Evolutionary conservation across 2,113 vertebrate genomes (phyloP).

Genomic region (Siniperca knerii): DNA sequence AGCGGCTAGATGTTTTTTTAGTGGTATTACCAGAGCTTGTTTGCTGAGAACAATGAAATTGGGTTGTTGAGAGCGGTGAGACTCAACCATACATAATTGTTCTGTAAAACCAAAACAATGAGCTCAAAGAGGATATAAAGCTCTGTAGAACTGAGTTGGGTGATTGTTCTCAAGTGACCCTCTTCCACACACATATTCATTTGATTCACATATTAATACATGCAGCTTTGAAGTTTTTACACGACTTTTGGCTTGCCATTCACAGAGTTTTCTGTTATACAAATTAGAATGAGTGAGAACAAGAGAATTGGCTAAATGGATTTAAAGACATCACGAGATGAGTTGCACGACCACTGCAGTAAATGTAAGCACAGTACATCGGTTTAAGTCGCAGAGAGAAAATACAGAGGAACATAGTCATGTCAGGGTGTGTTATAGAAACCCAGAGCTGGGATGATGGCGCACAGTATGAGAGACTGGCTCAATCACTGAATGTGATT

Average conservation of each 20-base stretch:
- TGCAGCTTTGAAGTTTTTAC: neutral
- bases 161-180: neutral
- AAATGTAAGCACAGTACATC: slow-evolving; percentile 16
- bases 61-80: neutral
- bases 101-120: neutral
- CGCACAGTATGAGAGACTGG: slow-evolving; percentile 64
- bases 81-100: neutral
- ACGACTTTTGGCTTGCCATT: neutral
- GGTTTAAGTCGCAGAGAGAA: slow-evolving; percentile 24
- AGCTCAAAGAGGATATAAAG: neutral
- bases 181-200: neutral
- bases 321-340: neutral
- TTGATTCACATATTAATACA: neutral
- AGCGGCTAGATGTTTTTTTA: neutral
- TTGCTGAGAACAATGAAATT: neutral
- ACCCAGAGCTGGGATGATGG: slow-evolving; percentile 57
- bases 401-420: slow-evolving; percentile 29
- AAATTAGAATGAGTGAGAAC: neutral
- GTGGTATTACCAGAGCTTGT: neutral
- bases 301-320: neutral
- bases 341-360: neutral
- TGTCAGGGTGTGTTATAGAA: slow-evolving; percentile 46
- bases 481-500: slow-evolving; percentile 75
- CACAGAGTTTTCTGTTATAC: neutral
- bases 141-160: neutral